Evolutionary conservation across 2,888 invertebrate species (phyloP), one percentile per base, ranked within the genome.

Genomic region (Neocrepidodera transversa): DNA sequence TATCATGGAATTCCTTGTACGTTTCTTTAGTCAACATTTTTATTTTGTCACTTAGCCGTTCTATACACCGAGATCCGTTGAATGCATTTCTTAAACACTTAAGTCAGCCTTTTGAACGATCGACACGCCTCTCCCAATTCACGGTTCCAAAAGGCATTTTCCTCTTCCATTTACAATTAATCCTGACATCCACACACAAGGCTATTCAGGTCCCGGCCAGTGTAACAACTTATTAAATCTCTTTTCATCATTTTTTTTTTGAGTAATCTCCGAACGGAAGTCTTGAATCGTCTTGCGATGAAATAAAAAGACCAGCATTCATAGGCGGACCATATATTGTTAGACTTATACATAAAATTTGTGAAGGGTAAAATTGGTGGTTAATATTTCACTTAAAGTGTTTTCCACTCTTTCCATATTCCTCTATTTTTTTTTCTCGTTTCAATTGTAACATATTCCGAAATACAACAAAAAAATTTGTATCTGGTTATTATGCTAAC

Each of bases 201-300:
- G 38, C 50, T 50, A 50, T 50, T 50, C 50, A 50, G 20, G 50
- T 50, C 50, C n/a, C 38, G 50, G 50, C 38, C 38, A 50, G 26
- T 50, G 38, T 50, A 50, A 50, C 50, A 50, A 50, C 50, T 50
- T 50, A 50, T 50, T 50, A 50, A 50, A 50, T 38, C 14, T 26
- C 38, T 26, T 50, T 50, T 50, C 26, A 38, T 38, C 23, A 50
- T 10, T 38, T 50, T 36, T n/a, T 48, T 35, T 35, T 49, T 49
- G 20, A 50, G 26, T 50, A 38, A 50, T 50, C 50, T 26, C 28
- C 26, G 50, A 50, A 38, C 50, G 50, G 50, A 50, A 50, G 50
- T 50, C 50, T 50, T 26, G n/a, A 26, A 28, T 38, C 38, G 50
- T 23, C 38, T 50, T 20, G 40, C 50, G 38, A 17, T 50, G 38